Evolutionary conservation across 2,797 vertebrate genomes (phyloP).

Genomic region (Poecile montanus): DNA sequence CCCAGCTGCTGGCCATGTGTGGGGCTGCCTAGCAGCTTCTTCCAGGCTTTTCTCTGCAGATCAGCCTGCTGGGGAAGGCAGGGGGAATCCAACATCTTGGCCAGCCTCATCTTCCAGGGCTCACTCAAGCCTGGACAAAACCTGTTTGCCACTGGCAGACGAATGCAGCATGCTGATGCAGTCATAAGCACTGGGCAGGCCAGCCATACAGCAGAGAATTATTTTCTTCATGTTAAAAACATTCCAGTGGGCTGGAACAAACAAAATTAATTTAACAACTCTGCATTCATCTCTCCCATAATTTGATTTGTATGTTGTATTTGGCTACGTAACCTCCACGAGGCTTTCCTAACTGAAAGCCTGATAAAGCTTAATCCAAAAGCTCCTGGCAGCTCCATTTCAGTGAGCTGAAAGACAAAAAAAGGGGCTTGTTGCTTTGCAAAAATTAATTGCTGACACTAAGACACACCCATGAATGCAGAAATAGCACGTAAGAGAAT

Average conservation of each 20-base stretch:
- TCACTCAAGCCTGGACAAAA: constrained; percentile 59
- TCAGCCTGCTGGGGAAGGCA: neutral
- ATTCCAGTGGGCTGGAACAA: constrained; percentile 68
- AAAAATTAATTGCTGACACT: neutral
- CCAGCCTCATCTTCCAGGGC: neutral
- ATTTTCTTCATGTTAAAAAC: constrained; percentile 63
- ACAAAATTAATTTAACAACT: constrained; percentile 70
- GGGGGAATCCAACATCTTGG: neutral
- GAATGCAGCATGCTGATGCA: constrained; percentile 20
- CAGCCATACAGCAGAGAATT: constrained; percentile 43
- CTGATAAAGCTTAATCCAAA: constrained; percentile 55
- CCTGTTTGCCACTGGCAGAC: constrained; percentile 19
- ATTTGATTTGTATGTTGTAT: constrained; percentile 68
- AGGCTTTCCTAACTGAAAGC: constrained; percentile 54
- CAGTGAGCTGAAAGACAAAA: constrained; percentile 11
- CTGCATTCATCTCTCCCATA: constrained; percentile 58
- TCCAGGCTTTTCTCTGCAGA: neutral
- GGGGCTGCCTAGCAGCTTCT: neutral
- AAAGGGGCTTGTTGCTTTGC: neutral
- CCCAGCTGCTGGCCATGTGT: neutral
- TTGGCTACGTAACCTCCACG: constrained; percentile 50
- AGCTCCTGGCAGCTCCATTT: constrained; percentile 34
- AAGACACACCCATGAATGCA: neutral
- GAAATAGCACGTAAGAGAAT: neutral
- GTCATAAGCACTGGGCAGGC: constrained; percentile 3